phyloP scores from a whole-genome alignment of 2,888 invertebrate genomes.

The Drosophila meridiana region DNA sequence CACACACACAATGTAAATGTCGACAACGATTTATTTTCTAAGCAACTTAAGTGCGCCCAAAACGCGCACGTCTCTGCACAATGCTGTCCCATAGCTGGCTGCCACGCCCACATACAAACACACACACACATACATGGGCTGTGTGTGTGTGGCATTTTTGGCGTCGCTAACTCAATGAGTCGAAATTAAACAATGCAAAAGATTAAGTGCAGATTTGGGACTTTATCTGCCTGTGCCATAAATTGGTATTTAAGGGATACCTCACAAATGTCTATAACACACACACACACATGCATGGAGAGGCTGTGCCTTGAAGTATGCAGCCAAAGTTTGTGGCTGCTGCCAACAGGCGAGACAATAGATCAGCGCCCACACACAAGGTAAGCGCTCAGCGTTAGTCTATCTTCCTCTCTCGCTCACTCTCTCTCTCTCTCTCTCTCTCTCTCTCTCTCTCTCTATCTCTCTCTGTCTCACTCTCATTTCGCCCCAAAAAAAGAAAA shows the following conservation, averaged over 20 bases:
- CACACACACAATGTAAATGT: constrained; percentile 44
- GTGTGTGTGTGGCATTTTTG: constrained; percentile 40
- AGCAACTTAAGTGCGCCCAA: constrained; percentile 70
- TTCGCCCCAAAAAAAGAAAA: constrained; percentile 26
- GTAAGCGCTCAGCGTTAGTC: constrained; percentile 16
- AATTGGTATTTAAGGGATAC: constrained; percentile 84
- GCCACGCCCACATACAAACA: constrained; percentile 18
- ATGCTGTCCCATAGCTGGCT: constrained; percentile 35
- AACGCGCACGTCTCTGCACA: constrained; percentile 62
- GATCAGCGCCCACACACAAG: constrained; percentile 60
- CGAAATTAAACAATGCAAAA: constrained; percentile 85
- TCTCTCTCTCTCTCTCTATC: background rate
- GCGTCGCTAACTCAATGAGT: constrained; percentile 81
- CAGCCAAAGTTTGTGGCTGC: constrained; percentile 60
- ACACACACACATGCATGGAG: background rate
- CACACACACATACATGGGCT: constrained; percentile 15
- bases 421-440: background rate
- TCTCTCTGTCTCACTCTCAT: constrained; percentile 3
- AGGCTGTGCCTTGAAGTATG: constrained; percentile 65
- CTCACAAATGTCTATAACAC: constrained; percentile 78
- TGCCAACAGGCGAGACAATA: constrained; percentile 70
- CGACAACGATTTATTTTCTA: constrained; percentile 77
- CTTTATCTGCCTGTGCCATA: constrained; percentile 85
- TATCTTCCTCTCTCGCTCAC: background rate
- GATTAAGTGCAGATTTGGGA: constrained; percentile 85